phyloP scores from a whole-genome alignment of 2,888 invertebrate genomes.

The Nephrotoma appendiculata region DNA sequence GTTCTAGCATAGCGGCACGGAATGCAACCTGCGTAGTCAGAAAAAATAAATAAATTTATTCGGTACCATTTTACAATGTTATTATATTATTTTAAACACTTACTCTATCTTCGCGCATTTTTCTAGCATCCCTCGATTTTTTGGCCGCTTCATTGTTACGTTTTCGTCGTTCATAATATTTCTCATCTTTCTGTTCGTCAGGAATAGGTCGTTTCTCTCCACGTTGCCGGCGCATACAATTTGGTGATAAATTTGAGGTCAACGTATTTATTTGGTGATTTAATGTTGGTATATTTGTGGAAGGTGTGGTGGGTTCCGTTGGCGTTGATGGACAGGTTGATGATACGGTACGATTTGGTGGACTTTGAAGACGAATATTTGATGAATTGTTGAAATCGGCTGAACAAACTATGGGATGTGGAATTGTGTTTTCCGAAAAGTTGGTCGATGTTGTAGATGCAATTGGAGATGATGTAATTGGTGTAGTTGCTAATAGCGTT shows the following conservation, averaged over 20 bases:
- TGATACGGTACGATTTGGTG: conserved; percentile 5
- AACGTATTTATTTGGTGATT: background rate
- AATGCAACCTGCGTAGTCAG: conserved; percentile 50
- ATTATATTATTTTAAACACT: conserved; percentile 6
- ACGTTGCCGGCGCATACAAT: conserved; percentile 38
- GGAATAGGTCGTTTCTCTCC: conserved; percentile 81
- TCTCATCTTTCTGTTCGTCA: conserved; percentile 73
- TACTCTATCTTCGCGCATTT: conserved; percentile 76
- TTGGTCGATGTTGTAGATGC: conserved; percentile 1
- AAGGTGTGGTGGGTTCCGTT: conserved; percentile 7
- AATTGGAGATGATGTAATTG: conserved; percentile 1
- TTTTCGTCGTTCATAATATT: conserved; percentile 75
- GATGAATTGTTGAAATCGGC: background rate
- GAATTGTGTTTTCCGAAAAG: background rate
- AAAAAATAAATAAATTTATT: background rate
- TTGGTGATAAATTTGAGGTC: background rate
- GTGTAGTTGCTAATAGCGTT: background rate
- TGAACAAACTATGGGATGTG: background rate
- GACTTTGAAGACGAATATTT: background rate
- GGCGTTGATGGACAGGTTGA: conserved; percentile 8
- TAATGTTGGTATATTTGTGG: background rate
- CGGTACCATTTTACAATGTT: background rate
- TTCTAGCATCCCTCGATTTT: conserved; percentile 76
- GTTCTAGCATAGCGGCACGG: conserved; percentile 69
- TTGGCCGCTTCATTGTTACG: conserved; percentile 86